A percentile compares a stretch with the other conserved stretches of the same genome.
Conservation (phyloP, 1,140 invertebrate genomes). For the Dendroctonus valens region DNA sequence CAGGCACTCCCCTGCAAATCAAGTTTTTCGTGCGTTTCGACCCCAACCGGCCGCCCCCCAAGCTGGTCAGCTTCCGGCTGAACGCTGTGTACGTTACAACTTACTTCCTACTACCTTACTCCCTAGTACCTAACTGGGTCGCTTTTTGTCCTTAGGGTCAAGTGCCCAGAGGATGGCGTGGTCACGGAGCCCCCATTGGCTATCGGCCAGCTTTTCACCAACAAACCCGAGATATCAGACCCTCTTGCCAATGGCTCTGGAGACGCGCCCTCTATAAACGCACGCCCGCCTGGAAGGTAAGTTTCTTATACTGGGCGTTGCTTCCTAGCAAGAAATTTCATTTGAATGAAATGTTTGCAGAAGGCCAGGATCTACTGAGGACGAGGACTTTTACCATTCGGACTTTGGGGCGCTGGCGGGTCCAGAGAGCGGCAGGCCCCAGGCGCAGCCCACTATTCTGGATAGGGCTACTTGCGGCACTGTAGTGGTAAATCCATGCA, state of each 20-base stretch:
- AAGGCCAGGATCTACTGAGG: conserved; percentile 22
- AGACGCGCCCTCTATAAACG: not conserved
- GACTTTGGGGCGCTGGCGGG: conserved; percentile 28
- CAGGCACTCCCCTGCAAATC: conserved; percentile 39
- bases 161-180: conserved; percentile 39
- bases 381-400: conserved; percentile 44
- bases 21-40: conserved; percentile 48
- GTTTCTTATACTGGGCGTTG: not conserved
- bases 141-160: conserved; percentile 7
- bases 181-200: conserved; percentile 38
- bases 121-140: not conserved
- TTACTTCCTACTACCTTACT: not conserved
- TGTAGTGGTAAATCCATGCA: conserved; percentile 39
- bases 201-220: conserved; percentile 35
- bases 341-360: too few relatives aligned
- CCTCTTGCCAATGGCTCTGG: not conserved
- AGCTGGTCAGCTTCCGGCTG: conserved; percentile 38
- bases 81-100: conserved; percentile 41
- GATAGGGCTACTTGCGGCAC: conserved; percentile 40
- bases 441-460: conserved; percentile 7
- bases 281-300: not conserved
- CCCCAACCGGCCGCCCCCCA: conserved; percentile 39
- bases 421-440: not conserved
- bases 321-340: too few relatives aligned
- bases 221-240: conserved; percentile 14